Base-by-base conservation (phyloP, 1,140 invertebrate species). In the Sitobion miscanthi region DNA sequence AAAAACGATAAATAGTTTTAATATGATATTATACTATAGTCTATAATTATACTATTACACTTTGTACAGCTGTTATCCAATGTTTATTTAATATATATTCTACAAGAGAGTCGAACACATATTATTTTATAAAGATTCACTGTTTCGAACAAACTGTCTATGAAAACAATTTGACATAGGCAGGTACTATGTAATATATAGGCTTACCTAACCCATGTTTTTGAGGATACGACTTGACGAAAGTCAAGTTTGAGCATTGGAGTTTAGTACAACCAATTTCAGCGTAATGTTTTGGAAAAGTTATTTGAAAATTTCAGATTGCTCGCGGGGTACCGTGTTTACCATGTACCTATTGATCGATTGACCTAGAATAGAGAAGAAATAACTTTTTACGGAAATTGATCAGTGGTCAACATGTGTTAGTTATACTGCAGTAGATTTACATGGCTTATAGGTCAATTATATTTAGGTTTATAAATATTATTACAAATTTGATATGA, bases 301-400 rank as follows among this genome's bases (percentile, higher is more conserved):
- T 77, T 77, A n/a, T 77, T 77, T 35, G 62, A 77, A 77, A 77
- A 77, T 77, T 77, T 77, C 17, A 77, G 62, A 77, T 77, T 77
- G 57, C 57, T n/a, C 14, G 30, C n/a, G 23, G n/a, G 14, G 30
- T 21, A 35, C n/a, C n/a, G n/a, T 35, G 62, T 77, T 77, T 77
- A 77, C 62, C 62, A 77, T 77, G 62, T 77, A 35, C 35, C 35
- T 35, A 77, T 77, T 77, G 62, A 77, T 77, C 62, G 62, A 77
- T 77, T 77, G 62, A 77, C 62, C 62, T 77, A 77, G 62, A 77
- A 77, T 77, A 77, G 30, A 3, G n/a, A 77, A n/a, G 30, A 77
- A 17, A 30, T n/a, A n/a, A n/a, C 30, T 17, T 77, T 77, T 77
- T 35, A n/a, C 11, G 14, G 23, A n/a, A n/a, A 77, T 77, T 77